A percentile compares a stretch with the other conserved stretches of the same genome.
Conservation (phyloP, 2,113 vertebrate genomes). For the Cryptoleucopteryx plumbea region DNA sequence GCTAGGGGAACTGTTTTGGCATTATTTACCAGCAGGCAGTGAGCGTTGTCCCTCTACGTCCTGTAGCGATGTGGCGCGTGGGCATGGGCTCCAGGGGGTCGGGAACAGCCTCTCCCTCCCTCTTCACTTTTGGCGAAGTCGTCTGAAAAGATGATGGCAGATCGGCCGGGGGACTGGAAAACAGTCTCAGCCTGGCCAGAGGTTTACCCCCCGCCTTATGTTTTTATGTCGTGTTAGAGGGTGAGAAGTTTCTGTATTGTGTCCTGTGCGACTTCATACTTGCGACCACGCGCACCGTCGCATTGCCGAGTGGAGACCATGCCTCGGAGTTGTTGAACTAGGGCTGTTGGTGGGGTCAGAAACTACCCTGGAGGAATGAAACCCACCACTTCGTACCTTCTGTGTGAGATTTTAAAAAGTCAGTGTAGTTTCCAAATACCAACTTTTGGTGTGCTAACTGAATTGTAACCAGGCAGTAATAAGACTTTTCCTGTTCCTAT, state of each 20-base stretch:
- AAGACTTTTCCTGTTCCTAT: neutral
- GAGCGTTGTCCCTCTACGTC: neutral
- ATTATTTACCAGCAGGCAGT: neutral
- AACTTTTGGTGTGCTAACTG: fast-evolving
- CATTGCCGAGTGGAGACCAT: constrained; percentile 28
- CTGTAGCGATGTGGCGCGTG: neutral
- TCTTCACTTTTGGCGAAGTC: neutral
- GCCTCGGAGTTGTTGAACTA: constrained; percentile 24
- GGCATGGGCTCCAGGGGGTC: neutral
- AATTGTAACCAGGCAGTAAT: neutral
- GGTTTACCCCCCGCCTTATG: constrained; percentile 10
- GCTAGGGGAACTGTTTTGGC: neutral
- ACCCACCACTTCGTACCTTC: neutral
- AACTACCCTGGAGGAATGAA: neutral
- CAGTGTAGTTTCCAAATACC: neutral
- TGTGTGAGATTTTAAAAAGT: neutral
- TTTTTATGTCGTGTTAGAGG: constrained; percentile 13
- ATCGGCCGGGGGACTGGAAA: too few relatives aligned
- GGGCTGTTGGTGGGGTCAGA: neutral
- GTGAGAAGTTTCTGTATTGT: neutral
- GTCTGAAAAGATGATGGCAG: too few relatives aligned
- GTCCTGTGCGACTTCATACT: constrained; percentile 30
- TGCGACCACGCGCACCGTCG: constrained; percentile 8
- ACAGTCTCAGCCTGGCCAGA: too few relatives aligned
- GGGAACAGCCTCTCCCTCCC: neutral